These are phyloP conservation scores for Lithophane leautieri DNA, from an alignment of 2,888 invertebrate genomes.

Conservation along the genomic window DNA sequence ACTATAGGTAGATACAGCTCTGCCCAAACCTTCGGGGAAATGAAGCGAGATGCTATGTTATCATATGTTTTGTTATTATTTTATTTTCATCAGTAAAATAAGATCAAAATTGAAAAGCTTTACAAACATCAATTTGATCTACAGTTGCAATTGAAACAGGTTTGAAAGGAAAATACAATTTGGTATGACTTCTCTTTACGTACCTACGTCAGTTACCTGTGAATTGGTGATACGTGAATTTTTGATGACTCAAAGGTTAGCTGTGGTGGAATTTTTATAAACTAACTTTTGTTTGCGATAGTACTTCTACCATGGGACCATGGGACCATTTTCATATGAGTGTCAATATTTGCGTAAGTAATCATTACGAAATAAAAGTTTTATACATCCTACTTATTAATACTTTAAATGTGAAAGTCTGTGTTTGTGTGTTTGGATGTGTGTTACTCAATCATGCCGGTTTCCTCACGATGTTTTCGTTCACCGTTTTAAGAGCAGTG, in stretches of 20 bases:
- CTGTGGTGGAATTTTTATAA: constrained; percentile 13
- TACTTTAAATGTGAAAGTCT: too few species aligned
- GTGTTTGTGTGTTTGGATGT: too few species aligned
- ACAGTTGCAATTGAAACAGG: constrained; percentile 21
- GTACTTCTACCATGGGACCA: too few species aligned
- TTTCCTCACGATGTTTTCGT: too few species aligned
- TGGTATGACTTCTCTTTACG: constrained; percentile 62
- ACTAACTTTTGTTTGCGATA: constrained; percentile 20
- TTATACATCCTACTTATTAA: too few species aligned
- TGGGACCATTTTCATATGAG: background rate
- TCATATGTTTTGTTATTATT: too few species aligned
- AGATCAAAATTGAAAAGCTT: too few species aligned
- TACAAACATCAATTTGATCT: constrained; percentile 4
- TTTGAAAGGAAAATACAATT: constrained; percentile 56
- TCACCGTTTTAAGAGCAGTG: too few species aligned
- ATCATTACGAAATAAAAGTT: background rate
- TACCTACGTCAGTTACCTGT: constrained; percentile 52
- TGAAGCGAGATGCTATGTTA: too few species aligned
- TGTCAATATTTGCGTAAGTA: background rate
- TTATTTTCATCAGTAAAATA: background rate
- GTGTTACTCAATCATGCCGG: too few species aligned
- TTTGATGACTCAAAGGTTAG: constrained; percentile 45
- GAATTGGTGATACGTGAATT: constrained; percentile 63
- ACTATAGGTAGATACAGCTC: too few species aligned
- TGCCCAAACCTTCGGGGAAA: too few species aligned